Base-by-base conservation (phyloP, 2,797 vertebrate genomes). In the Hydrocynus forskahlii region DNA sequence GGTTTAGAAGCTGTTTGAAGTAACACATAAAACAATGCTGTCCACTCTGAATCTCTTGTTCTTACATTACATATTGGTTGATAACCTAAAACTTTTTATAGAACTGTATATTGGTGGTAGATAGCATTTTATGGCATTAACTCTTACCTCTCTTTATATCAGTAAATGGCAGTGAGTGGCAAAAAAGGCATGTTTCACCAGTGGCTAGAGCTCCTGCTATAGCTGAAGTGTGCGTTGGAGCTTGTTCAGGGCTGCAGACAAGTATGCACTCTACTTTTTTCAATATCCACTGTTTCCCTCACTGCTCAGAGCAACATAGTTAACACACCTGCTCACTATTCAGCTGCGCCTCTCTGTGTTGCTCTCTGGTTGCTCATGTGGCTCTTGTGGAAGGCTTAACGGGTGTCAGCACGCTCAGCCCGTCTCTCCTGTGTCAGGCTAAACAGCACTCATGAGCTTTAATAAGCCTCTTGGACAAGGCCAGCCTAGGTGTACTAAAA, bases 221-320 rank as follows among this genome's bases (percentile, higher is more conserved):
- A 78, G 21, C 50, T 70, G 60, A 70, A 67, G 68, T 79, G 55
- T 14, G 67, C 77, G 67, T 80, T 78, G 64, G 55, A 45, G 59
- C 83, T 75, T 84, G 83, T 79, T 76, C 55, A 54, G 35, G 35
- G 69, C 81, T 68, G 70, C 79, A 78, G 78, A 69, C 67, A 55
- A 21, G 29, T 29, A 67, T 52, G 12, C 54, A n/a, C n/a, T 29
- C 40, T 40, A 19, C 72, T 55, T 57, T 66, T 35, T 35, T 29
- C 16, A 21, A 7, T 43, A 17, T 14, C 50, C 19, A 69, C 23
- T 0, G 25, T 77, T 79, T 63, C 23, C 38, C 21, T 67, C 71
- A 10, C 13, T 10, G 21, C 48, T 83, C 63, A 3, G 21, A 82
- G 78, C 50, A 25, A 35, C 48, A 52, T 54, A 40, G 29, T 57